Base-by-base conservation (phyloP, 2,888 invertebrate genomes). In the Acleris sparsana region DNA sequence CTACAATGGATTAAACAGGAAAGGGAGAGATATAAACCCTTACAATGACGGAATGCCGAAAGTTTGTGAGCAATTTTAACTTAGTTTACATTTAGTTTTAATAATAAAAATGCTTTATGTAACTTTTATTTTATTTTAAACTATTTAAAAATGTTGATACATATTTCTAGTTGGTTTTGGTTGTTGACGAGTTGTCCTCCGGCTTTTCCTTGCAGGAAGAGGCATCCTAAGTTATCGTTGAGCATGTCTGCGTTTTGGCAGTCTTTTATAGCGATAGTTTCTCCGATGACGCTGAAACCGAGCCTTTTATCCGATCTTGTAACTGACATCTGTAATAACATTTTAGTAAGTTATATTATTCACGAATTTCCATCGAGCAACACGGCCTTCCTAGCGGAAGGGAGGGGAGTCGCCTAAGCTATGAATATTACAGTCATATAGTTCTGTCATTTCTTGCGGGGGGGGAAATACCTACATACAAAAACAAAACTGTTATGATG, bases 1-100 rank as follows among this genome's bases (percentile, higher is more conserved):
- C 73, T 79, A 78, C 22, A 81, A 84, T 49, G 84, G 83, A 69
- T 78, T 82, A 13, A 83, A 81, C 70, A 81, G 86, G 57, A 86
- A 80, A 70, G 75, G 75, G 49, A 80, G 83, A 6, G 75, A 77
- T 1, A 52, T 70, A 1, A 67, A 77, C n/a, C 11, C 1, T 59
- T 70, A 73, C 18, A 73, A 76, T 22, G 67, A 67, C 13, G 75
- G 77, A 70, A 76, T 72, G 57, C 63, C 72, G 3, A 79, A 78
- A 55, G 79, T 78, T 73, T 84, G 82, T 73, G 78, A 80, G 25
- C 44, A 46, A 17, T 57, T 46, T 46, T 57, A 9, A 56, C n/a
- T 44, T 43, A 20, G 39, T 53, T 53, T 20, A 43, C 18, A 22
- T 17, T 55, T 55, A 18, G 29, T 18, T 48, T 17, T 53, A 68